Percentiles rank a stretch among this genome's conserved stretches.
These are phyloP conservation scores for Trinorchestia longiramus DNA, from an alignment of 1,140 invertebrate species.

Conservation along the genomic window DNA sequence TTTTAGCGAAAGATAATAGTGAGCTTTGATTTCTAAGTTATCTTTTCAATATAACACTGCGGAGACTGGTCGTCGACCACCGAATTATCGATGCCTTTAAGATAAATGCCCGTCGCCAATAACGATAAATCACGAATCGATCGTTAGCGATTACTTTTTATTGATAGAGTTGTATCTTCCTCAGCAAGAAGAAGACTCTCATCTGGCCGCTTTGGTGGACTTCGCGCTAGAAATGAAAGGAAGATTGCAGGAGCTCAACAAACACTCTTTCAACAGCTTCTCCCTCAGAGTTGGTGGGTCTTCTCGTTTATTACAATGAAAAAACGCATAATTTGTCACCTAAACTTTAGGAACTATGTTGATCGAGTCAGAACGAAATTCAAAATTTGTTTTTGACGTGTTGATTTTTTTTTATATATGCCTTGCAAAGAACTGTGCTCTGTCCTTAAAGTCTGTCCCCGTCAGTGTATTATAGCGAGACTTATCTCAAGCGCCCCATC, in stretches of 20 bases:
- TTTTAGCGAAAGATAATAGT: neutral
- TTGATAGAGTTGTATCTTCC: slow-evolving; percentile 63
- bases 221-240: slow-evolving; percentile 93
- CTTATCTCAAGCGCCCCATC: too few species aligned
- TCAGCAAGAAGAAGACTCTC: slow-evolving; percentile 75
- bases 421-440: too few species aligned
- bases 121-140: neutral
- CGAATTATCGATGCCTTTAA: neutral
- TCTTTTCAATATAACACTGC: neutral
- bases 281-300: slow-evolving; percentile 86
- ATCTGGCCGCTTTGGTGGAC: slow-evolving; percentile 89
- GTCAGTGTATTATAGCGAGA: too few species aligned
- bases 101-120: neutral
- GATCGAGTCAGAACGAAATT: too few species aligned
- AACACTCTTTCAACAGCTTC: slow-evolving; percentile 98
- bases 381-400: too few species aligned
- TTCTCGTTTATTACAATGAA: neutral
- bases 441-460: too few species aligned
- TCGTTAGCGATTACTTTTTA: neutral
- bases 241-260: slow-evolving; percentile 80
- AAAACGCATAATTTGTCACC: too few species aligned
- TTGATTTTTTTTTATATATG: too few species aligned
- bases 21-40: neutral
- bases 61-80: neutral
- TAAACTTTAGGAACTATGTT: too few species aligned